Base-by-base conservation (phyloP, 2,888 invertebrate genomes). In the Fragum whitleyi region DNA sequence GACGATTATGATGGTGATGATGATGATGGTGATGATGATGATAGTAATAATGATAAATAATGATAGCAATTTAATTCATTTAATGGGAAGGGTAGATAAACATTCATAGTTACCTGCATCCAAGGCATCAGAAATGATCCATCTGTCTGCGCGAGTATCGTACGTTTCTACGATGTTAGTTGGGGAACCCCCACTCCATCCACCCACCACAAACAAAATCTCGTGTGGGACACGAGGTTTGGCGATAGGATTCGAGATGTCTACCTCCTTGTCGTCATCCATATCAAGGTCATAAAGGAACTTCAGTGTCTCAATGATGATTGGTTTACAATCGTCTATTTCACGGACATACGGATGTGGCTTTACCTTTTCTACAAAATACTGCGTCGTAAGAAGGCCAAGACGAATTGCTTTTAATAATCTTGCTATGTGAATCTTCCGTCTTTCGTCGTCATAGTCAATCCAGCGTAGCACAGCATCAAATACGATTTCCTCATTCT, bases 231-330 rank as follows among this genome's bases (percentile, higher is more conserved):
- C 95, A 79, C 97, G 95, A 0, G 97, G 97, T 79, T 96, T 94
- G 11, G 96, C 95, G 51, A 96, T 90, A 0, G 96, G 96, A 91
- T 96, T 95, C 86, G 90, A 91, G 21, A 94, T 87, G 83, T 94
- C 94, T 6, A 94, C 89, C 68, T 97, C 96, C 92, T 96, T 94
- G 69, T 95, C 96, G 92, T 95, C 96, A 83, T 97, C 97, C 96
- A 97, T 97, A 94, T 98, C 98, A 91, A 98, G 95, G 93, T 98
- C 98, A 94, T 98, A 98, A 65, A 98, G 95, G 94, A 98, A 98
- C 92, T 97, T 97, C 53, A 98, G 94, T 0, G 98, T 97, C 93
- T 98, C 97, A 47, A 98, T 97, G 83, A 98, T 96, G 85, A 98
- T 96, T 0, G 98, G 97, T 21, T 97, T 96, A 87, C 98, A 97